phyloP scores from a whole-genome alignment of 2,113 vertebrate species.

The Lophochroa leadbeateri region DNA sequence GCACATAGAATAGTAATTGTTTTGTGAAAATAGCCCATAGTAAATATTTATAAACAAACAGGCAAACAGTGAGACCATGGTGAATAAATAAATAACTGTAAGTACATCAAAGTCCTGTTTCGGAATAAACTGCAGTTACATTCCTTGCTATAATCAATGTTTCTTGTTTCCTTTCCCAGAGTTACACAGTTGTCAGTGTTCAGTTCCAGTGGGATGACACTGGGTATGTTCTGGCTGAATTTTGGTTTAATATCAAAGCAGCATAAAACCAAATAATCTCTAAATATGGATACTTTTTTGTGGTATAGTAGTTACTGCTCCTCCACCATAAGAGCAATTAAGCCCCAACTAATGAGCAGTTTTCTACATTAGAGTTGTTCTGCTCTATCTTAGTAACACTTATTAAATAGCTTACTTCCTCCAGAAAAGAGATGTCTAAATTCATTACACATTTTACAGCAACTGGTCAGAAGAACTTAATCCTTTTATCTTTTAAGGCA shows the following conservation, averaged over 20 bases:
- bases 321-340: conserved; percentile 54
- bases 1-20: conserved; percentile 71
- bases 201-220: conserved; percentile 1
- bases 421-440: conserved; percentile 1
- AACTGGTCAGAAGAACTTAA: not conserved
- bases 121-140: conserved; percentile 43
- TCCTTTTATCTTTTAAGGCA: conserved; percentile 22
- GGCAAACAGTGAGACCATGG: conserved; percentile 61
- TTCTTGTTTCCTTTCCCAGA: conserved; percentile 38
- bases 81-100: conserved; percentile 61
- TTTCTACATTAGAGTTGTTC: conserved; percentile 29
- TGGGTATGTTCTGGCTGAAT: not conserved
- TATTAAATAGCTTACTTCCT: conserved; percentile 26
- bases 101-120: conserved; percentile 61
- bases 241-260: conserved; percentile 26
- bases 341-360: conserved; percentile 57
- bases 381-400: conserved; percentile 43
- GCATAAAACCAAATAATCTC: conserved; percentile 15
- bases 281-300: conserved; percentile 16
- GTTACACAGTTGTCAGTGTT: not conserved
- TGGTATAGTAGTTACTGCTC: conserved; percentile 54
- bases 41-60: conserved; percentile 77
- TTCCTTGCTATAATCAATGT: conserved; percentile 54
- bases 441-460: not conserved
- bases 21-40: conserved; percentile 61